Evolutionary conservation across 2,888 invertebrate genomes (phyloP).

Genomic region (Ischnus inquisitorius): DNA sequence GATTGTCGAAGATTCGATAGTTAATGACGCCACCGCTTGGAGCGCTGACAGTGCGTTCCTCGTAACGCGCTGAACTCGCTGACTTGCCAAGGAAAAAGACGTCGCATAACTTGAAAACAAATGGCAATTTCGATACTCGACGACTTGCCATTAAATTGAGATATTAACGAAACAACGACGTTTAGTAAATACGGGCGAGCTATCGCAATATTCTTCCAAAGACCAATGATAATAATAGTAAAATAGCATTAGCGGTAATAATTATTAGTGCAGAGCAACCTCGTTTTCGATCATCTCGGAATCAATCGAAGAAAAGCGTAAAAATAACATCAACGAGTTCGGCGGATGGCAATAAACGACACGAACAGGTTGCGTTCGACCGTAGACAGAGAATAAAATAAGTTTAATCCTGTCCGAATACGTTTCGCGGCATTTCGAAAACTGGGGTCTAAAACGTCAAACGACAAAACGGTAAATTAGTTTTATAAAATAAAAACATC

Average conservation of each 20-base stretch:
- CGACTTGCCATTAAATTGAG: neutral
- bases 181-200: neutral
- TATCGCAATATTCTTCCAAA: neutral
- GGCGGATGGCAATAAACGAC: neutral
- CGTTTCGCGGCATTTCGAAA: neutral
- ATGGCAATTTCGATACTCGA: neutral
- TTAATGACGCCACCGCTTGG: neutral
- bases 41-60: neutral
- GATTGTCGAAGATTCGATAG: neutral
- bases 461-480: neutral
- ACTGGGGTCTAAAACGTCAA: neutral
- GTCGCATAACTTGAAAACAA: neutral
- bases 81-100: neutral
- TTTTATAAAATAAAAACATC: neutral
- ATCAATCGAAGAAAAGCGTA: neutral
- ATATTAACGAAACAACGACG: neutral
- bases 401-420: neutral
- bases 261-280: neutral
- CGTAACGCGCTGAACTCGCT: neutral
- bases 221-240: neutral
- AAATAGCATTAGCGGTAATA: neutral
- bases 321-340: neutral
- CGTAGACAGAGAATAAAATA: neutral
- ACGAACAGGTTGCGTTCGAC: neutral
- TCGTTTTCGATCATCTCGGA: neutral